Conservation (phyloP, 2,797 vertebrate species). For the Scolopax rusticola region DNA sequence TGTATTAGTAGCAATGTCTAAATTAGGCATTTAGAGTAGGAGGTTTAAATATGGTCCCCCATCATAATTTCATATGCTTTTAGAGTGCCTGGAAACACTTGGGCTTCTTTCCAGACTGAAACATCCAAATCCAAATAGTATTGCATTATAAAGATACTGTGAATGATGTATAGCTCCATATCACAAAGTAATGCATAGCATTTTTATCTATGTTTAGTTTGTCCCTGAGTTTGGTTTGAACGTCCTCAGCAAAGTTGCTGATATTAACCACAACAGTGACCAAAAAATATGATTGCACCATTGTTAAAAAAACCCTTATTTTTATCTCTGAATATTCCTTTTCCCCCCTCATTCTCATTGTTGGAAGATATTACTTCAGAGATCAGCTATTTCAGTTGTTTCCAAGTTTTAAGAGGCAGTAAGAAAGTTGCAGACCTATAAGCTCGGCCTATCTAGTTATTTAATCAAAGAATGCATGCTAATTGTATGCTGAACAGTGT, state of each 20-base stretch:
- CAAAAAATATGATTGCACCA: neutral
- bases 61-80: constrained; percentile 36
- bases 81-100: constrained; percentile 54
- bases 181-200: neutral
- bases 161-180: constrained; percentile 33
- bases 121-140: constrained; percentile 29
- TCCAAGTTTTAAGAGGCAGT: neutral
- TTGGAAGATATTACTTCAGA: neutral
- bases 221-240: neutral
- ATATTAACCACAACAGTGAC: neutral
- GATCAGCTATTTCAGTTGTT: neutral
- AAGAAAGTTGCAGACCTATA: neutral
- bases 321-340: neutral
- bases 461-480: neutral
- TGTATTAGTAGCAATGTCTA: constrained; percentile 39
- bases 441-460: neutral
- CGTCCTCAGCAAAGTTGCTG: neutral
- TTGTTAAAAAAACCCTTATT: neutral
- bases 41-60: neutral
- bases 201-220: constrained; percentile 46
- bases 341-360: neutral
- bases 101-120: constrained; percentile 49
- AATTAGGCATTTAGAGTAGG: constrained; percentile 50
- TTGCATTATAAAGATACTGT: constrained; percentile 35
- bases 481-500: neutral